Evolutionary conservation across 2,113 vertebrate species (phyloP), one percentile per base, ranked within the genome.

Genomic region (Centropus unirufus): DNA sequence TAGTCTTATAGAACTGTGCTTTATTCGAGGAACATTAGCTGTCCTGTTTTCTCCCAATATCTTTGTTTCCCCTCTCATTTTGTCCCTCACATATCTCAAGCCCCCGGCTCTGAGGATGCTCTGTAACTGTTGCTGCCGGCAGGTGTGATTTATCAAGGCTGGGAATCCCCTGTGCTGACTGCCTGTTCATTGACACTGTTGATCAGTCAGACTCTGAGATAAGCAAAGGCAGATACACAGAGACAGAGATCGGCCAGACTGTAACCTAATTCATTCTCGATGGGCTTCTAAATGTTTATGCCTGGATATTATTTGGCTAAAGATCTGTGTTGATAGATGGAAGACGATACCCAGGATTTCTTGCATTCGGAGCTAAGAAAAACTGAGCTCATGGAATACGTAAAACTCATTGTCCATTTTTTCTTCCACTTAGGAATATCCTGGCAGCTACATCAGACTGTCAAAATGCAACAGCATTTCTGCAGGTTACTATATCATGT

Each of bases 301-400:
- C 75, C 72, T 73, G 78, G 42, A 23, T 23, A 26, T 87, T 76
- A 29, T 62, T 96, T 96, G 96, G 95, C 95, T 78, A 2, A 15
- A 86, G 51, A 27, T 67, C 51, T 32, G 87, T 59, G 93, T 92
- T 93, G 92, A 80, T 72, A 83, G 93, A 93, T 96, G 93, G 95
- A 92, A 83, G 90, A 95, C 90, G 93, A 96, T 81, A 27, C 68
- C 61, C 93, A 75, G 94, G 76, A 69, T 83, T 93, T 93, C 95
- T 94, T 79, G 63, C 27, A 58, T 83, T 75, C 57, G 78, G 61
- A 93, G 26, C 66, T 69, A 3, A 73, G 73, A 87, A 58, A 95
- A 89, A 54, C 3, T 1, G 74, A 92, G 85, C 83, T 58, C 49
- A 19, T 92, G 73, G 90, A 92, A 83, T 13, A 13, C 5, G 19